A percentile compares a stretch with the other conserved stretches of the same genome.
These are phyloP conservation scores for Tetragonisca angustula DNA, from an alignment of 2,888 invertebrate genomes.

Conservation along the genomic window DNA sequence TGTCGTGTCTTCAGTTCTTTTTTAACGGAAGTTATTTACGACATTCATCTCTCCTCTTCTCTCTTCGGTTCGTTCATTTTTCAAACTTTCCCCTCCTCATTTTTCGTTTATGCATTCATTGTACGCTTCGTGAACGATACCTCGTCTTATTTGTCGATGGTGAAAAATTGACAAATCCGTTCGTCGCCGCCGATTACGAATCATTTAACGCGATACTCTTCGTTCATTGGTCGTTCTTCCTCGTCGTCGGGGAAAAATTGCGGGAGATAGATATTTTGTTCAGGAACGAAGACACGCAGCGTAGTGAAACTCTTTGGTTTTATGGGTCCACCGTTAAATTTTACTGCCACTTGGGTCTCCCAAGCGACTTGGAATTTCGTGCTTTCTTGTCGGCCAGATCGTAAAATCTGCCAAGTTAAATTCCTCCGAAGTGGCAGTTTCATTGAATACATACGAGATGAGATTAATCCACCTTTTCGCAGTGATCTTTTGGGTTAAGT, in stretches of 20 bases:
- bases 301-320: conserved; percentile 11
- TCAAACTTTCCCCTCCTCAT: neutral
- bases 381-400: neutral
- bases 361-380: neutral
- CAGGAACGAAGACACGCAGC: neutral
- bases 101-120: neutral
- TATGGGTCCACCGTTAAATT: neutral
- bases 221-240: neutral
- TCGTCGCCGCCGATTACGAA: neutral
- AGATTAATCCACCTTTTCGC: neutral
- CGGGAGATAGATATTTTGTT: neutral
- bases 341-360: neutral
- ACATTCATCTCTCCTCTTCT: neutral
- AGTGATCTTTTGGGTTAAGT: neutral
- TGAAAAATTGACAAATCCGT: neutral
- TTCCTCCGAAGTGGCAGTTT: neutral
- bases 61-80: neutral
- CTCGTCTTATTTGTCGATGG: too few species aligned
- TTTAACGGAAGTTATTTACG: neutral
- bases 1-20: neutral
- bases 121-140: too few species aligned
- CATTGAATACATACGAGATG: neutral
- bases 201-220: neutral
- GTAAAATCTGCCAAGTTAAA: neutral
- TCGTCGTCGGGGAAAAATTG: neutral